Evolutionary conservation across 2,113 vertebrate species (phyloP), one percentile per base, ranked within the genome.

Genomic region (Dasyornis broadbenti): DNA sequence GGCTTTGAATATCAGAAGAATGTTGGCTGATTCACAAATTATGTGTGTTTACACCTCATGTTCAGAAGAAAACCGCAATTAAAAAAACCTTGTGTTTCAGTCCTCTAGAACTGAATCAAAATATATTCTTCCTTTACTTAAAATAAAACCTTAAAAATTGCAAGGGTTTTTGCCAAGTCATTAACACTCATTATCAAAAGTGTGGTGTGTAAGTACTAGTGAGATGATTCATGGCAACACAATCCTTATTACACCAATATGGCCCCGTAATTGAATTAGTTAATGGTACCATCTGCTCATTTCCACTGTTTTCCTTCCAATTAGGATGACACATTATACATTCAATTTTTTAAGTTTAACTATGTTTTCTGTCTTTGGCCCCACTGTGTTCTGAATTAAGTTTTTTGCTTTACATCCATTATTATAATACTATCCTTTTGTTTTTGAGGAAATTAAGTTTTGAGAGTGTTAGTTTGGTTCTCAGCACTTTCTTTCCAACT

Each of bases 211-310:
- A 72, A 66, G n/a, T 88, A 66, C 26, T 78, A 63, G 65, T 68
- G 61, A 95, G 81, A 93, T 92, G 64, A 94, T 78, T 93, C 86
- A 94, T 44, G 64, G 49, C 70, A 86, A 59, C 50, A 54, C 22
- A 85, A 72, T n/a, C 44, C 81, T 93, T 91, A 92, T 81, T 91
- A 70, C 31, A 77, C 79, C 78, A 79, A 40, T 72, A 87, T 28
- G 59, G 87, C 7, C 22, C 14, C 78, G 70, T 78, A 92, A 96
- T 56, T 79, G 50, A 88, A 78, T 79, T 75, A 88, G 90, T 85
- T 96, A 94, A 94, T 92, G 54, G 47, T 30, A 79, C 91, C 95
- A 95, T 95, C 86, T 96, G 92, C 79, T 97, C 71, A 77, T 82
- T 95, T 82, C 45, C 42, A 59, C 16, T 87, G 33, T 64, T 93